Base-by-base conservation (phyloP, 2,113 vertebrate species). In the Odontesthes bonariensis region DNA sequence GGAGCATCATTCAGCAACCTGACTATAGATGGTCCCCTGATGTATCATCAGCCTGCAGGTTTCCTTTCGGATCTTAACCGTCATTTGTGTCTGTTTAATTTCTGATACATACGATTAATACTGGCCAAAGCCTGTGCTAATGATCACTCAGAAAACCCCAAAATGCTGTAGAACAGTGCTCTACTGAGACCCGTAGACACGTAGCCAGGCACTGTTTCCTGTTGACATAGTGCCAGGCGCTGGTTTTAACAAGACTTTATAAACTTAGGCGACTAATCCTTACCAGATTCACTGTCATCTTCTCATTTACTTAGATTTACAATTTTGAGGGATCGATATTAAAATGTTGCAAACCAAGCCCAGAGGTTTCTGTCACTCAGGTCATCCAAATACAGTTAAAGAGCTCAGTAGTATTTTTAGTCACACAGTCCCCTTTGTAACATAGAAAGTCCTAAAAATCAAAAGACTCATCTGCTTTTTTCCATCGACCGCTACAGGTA, bases 401-500 rank as follows among this genome's bases (percentile, higher is more conserved):
- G 42, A 14, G 12, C 42, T 16, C 27, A 27, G 42, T 44, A 14
- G 16, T 44, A 1, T 14, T 16, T 27, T 27, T 27, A 27, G 27
- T 27, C 27, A 27, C 27, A 27, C 27, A 27, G 27, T 27, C 27
- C 27, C 10, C 35, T 38, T 5, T 38, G 35, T 38, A 1, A 38
- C 35, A 38, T 38, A 38, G 6, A 7, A 38, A 38, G 35, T 38
- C 6, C 2, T 38, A 38, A 38, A 10, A 8, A 38, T 7, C 10
- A 38, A 38, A 38, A 5, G 33, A 40, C 47, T 35, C 11, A 42
- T 16, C 38, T 17, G 14, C 8, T 6, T 14, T 3, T 31, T 54
- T 31, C 51, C 1, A 9, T 77, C 10, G 78, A 1, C 56, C 44
- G 71, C 35, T 57, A 44, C 88, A 99, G 98, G 96, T 99, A 67